Percentiles rank a stretch among this genome's conserved stretches.
phyloP scores from a whole-genome alignment of 2,113 vertebrate species.

The Dromas ardeola region DNA sequence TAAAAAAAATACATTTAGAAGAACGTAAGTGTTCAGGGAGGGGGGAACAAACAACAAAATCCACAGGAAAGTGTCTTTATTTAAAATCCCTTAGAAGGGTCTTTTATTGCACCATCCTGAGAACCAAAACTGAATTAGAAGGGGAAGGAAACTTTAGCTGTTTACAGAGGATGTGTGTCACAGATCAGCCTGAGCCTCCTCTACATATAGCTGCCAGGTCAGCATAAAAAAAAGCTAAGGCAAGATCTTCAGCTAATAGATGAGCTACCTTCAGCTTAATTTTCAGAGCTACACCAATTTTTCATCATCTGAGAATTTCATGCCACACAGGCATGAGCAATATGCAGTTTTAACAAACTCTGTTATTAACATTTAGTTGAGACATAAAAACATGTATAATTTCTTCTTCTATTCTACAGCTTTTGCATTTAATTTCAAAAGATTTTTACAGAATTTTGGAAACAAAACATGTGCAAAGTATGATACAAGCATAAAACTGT shows the following conservation, averaged over 20 bases:
- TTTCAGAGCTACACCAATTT: background rate
- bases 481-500: background rate
- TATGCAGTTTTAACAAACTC: background rate
- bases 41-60: background rate
- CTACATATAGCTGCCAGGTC: background rate
- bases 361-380: background rate
- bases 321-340: background rate
- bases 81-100: background rate
- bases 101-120: background rate
- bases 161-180: background rate
- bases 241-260: background rate
- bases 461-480: background rate
- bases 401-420: background rate
- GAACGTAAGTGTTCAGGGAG: background rate
- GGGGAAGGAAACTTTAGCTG: background rate
- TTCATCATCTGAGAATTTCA: background rate
- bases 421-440: background rate
- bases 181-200: background rate
- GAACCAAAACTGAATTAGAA: background rate
- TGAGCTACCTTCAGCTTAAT: background rate
- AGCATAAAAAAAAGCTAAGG: background rate
- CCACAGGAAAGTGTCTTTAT: background rate
- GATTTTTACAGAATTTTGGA: background rate
- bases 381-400: background rate
- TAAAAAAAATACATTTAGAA: background rate